Base-by-base conservation (phyloP, 2,113 vertebrate genomes). In the Peromyscus californicus region DNA sequence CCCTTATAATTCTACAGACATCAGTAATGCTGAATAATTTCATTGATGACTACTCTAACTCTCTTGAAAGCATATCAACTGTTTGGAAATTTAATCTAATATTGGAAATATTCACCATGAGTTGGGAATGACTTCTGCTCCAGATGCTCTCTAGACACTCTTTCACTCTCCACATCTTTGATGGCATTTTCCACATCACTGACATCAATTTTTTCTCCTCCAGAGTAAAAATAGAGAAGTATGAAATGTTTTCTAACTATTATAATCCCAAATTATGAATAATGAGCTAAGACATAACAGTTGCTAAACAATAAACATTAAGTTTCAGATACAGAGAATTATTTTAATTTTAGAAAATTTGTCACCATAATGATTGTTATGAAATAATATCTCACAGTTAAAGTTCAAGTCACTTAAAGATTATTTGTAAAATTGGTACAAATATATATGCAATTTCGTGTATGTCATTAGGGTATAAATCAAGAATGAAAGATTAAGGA, bases 71-170 rank as follows among this genome's bases (percentile, higher is more conserved):
- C 12, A 15, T 65, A 90, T 51, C n/a, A 65, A 42, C 33, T 83
- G 17, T 75, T 26, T 39, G n/a, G 3, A 91, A 85, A 54, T 59
- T 39, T 95, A 72, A 80, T 33, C 57, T 65, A 76, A 65, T 80
- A 42, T 39, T 80, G 33, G 12, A 88, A 92, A 92, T 88, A 51
- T 76, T 48, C 9, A 95, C 94, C 83, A 42, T 80, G 26, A 92
- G n/a, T 16, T 59, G 89, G 72, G 70, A 91, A 90, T 36, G 61
- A 82, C 61, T 65, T 88, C 39, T 92, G 13, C 51, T 9, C 63
- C 75, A 74, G 5, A 29, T 29, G 17, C 74, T 92, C 75, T 65
- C 42, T 92, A 63, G 75, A 36, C 72, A 33, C 15, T 57, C 61
- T 57, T 19, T 95, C 75, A 42, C n/a, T 92, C 39, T 67, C 54